Evolutionary conservation across 2,888 invertebrate genomes (phyloP).

Genomic region (Acronicta leporina): DNA sequence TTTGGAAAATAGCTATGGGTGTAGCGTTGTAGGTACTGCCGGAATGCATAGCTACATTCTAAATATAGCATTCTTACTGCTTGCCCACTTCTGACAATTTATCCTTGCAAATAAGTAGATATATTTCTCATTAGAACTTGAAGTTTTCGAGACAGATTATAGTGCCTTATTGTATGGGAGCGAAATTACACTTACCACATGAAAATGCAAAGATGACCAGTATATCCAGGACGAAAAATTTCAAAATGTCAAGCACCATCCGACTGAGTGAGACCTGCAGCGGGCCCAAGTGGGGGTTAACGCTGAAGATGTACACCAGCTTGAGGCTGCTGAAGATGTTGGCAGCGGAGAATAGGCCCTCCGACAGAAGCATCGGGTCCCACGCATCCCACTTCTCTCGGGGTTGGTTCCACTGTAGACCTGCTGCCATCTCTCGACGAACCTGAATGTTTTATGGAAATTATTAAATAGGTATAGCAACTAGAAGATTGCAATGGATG

Average conservation of each 20-base stretch:
- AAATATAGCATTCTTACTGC: no score
- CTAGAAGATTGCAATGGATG: no score
- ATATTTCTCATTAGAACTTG: no score
- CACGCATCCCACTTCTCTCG: conserved; percentile 99
- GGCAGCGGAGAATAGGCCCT: conserved; percentile 99
- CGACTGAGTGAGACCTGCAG: conserved; percentile 98
- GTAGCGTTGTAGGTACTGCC: no score
- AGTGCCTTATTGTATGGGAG: background rate
- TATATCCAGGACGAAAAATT: conserved; percentile 98
- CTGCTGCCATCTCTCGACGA: conserved; percentile 91
- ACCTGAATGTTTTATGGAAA: conserved; percentile 84
- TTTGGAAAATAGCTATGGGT: background rate
- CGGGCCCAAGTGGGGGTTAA: conserved; percentile 98
- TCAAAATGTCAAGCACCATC: conserved; percentile 98
- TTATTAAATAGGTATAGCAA: background rate
- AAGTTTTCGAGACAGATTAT: no score
- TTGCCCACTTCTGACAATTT: no score
- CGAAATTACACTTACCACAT: conserved; percentile 93
- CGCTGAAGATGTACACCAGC: conserved; percentile 99
- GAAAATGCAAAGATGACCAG: conserved; percentile 98
- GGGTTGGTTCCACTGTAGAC: conserved; percentile 90
- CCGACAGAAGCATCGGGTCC: conserved; percentile 99
- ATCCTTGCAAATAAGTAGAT: no score
- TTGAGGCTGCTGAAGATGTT: conserved; percentile 98
- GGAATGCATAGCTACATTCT: no score